A percentile compares a stretch with the other conserved stretches of the same genome.
Evolutionary conservation across 2,113 vertebrate genomes (phyloP).

Genomic region (Tyto alba): DNA sequence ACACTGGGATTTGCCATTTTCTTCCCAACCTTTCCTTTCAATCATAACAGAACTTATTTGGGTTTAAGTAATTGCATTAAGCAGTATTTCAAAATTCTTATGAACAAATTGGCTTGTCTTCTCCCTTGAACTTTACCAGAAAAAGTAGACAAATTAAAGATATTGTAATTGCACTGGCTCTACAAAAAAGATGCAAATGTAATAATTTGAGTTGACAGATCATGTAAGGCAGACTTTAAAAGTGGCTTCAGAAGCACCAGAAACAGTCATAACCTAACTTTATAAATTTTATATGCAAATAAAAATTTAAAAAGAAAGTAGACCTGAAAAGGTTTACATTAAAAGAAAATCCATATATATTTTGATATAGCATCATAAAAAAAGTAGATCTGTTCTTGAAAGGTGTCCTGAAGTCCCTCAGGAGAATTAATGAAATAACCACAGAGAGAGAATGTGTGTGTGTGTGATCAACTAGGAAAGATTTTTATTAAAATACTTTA

Average conservation of each 20-base stretch:
- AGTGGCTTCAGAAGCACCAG: neutral
- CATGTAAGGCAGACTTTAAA: neutral
- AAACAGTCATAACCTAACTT: neutral
- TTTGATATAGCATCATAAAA: neutral
- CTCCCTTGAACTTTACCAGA: neutral
- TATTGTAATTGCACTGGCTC: neutral
- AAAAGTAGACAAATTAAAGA: neutral
- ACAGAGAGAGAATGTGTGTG: neutral
- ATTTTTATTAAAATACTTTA: neutral
- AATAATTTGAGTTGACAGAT: neutral
- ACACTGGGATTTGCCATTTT: neutral
- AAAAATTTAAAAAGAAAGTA: neutral
- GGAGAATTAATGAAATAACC: neutral
- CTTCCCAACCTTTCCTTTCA: neutral
- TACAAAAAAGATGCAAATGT: neutral
- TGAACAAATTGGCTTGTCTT: neutral
- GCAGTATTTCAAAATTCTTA: neutral
- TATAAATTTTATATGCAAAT: neutral
- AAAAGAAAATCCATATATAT: neutral
- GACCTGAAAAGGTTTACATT: neutral
- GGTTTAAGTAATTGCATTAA: neutral
- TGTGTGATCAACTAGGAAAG: neutral
- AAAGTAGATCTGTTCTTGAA: neutral
- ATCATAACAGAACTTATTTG: neutral
- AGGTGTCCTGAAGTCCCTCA: neutral